These are phyloP conservation scores for Probaryconus sp. DNA, from an alignment of 1,140 invertebrate species.

Conservation along the genomic window DNA sequence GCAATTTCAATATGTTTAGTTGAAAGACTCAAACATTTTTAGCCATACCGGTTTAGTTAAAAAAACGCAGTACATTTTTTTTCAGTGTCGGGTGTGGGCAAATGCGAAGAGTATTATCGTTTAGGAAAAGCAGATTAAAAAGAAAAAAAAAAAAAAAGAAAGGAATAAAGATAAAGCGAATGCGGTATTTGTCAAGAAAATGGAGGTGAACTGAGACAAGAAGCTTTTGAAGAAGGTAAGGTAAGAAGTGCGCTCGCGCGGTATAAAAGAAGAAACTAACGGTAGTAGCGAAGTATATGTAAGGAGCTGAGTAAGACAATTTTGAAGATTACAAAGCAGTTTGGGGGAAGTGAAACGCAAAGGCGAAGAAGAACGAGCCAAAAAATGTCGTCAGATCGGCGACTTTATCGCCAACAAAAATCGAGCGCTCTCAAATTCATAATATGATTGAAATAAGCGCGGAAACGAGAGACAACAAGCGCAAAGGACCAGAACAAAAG, in stretches of 20 bases:
- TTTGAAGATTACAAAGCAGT: slow-evolving; percentile 40
- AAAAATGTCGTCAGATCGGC: slow-evolving; percentile 31
- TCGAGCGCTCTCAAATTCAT: slow-evolving; percentile 43
- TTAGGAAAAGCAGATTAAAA: slow-evolving; percentile 46
- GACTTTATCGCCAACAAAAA: slow-evolving; percentile 38
- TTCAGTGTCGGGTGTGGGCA: too few relatives aligned
- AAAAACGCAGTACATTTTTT: too few relatives aligned
- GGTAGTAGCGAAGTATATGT: slow-evolving; percentile 32
- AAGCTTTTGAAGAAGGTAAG: slow-evolving; percentile 39
- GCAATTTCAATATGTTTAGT: too few relatives aligned
- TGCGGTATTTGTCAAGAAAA: slow-evolving; percentile 43
- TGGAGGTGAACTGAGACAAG: slow-evolving; percentile 34
- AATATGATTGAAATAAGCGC: slow-evolving; percentile 51
- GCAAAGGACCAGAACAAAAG: slow-evolving; percentile 43
- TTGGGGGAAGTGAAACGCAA: slow-evolving; percentile 15
- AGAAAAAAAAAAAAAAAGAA: slow-evolving; percentile 5
- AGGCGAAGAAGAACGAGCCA: slow-evolving; percentile 22
- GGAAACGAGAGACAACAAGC: slow-evolving; percentile 41
- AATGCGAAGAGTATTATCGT: slow-evolving; percentile 37
- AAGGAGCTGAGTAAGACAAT: slow-evolving; percentile 38
- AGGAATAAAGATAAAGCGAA: slow-evolving; percentile 38
- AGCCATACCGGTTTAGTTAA: too few relatives aligned
- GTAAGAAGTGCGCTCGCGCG: slow-evolving; percentile 20
- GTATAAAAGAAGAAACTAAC: slow-evolving; percentile 32
- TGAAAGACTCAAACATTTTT: too few relatives aligned